Evolutionary conservation across 2,797 vertebrate species (phyloP).

Genomic region (Pseudopleuronectes americanus): DNA sequence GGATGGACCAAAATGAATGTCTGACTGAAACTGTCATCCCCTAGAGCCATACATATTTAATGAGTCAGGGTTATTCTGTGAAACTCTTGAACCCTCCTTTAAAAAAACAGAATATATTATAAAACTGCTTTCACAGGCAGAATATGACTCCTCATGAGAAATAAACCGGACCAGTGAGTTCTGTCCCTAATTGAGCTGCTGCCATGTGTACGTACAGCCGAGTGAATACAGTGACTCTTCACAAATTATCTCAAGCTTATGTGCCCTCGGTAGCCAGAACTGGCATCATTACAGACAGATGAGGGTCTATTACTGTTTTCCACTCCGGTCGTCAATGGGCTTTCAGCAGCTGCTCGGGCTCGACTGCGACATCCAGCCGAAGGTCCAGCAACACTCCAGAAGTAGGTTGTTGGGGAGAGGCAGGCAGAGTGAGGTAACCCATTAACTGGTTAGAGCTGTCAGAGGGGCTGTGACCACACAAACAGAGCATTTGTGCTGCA

Average conservation of each 20-base stretch:
- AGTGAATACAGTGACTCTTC: conserved; percentile 14
- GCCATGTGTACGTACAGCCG: conserved; percentile 10
- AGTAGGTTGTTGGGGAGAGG: conserved; percentile 32
- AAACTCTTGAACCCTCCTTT: conserved; percentile 1
- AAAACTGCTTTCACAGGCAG: conserved; percentile 6
- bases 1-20: background rate
- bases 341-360: conserved; percentile 49
- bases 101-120: background rate
- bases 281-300: conserved; percentile 44
- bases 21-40: too few relatives aligned
- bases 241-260: conserved; percentile 1
- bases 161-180: background rate
- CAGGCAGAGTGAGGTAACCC: conserved; percentile 69
- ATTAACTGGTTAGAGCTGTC: conserved; percentile 76
- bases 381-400: conserved; percentile 45
- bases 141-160: background rate
- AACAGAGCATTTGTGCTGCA: conserved; percentile 81
- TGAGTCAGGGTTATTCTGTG: background rate
- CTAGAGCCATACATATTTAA: background rate
- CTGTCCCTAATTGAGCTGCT: conserved; percentile 17
- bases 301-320: conserved; percentile 36
- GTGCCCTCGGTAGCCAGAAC: conserved; percentile 31
- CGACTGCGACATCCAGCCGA: conserved; percentile 36
- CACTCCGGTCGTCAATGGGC: conserved; percentile 28
- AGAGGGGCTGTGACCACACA: conserved; percentile 78